Evolutionary conservation across 2,888 invertebrate species (phyloP).

Genomic region (Alsophila aescularia): DNA sequence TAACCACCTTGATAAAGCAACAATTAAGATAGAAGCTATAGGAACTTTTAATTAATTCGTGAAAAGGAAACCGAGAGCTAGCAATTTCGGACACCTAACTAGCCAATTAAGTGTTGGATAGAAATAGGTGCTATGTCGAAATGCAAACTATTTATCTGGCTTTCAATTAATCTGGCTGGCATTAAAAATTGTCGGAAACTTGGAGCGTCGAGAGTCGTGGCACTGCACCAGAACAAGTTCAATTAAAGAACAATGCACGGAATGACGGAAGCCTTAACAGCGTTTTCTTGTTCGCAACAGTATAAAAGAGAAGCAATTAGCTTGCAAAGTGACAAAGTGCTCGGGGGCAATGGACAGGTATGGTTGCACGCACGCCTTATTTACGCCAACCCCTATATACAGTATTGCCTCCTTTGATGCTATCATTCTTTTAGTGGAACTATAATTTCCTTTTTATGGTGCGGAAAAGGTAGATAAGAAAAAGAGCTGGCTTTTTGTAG

Average conservation of each 20-base stretch:
- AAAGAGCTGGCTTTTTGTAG: constrained; percentile 10
- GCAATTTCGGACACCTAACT: constrained; percentile 21
- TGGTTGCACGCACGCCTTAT: constrained; percentile 39
- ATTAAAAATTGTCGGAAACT: constrained; percentile 30
- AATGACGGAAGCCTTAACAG: constrained; percentile 59
- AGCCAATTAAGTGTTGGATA: constrained; percentile 35
- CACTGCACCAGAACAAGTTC: constrained; percentile 57
- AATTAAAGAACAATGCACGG: constrained; percentile 72
- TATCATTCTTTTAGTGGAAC: constrained; percentile 27
- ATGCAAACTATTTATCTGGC: constrained; percentile 42
- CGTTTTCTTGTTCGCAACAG: constrained; percentile 69
- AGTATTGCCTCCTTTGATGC: constrained; percentile 19
- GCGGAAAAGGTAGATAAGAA: constrained; percentile 28
- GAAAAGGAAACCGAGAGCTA: constrained; percentile 24
- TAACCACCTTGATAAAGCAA: constrained; percentile 8
- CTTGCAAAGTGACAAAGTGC: constrained; percentile 59
- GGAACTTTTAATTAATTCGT: constrained; percentile 21
- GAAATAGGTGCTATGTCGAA: constrained; percentile 35
- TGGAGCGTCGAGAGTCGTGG: neutral
- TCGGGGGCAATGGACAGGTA: constrained; percentile 54
- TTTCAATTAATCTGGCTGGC: constrained; percentile 34
- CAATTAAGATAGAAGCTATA: constrained; percentile 9
- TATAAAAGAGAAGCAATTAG: constrained; percentile 76
- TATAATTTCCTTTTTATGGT: constrained; percentile 28
- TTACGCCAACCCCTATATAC: constrained; percentile 22